phyloP scores from a whole-genome alignment of 2,888 invertebrate genomes.

The Brachycybe producta region DNA sequence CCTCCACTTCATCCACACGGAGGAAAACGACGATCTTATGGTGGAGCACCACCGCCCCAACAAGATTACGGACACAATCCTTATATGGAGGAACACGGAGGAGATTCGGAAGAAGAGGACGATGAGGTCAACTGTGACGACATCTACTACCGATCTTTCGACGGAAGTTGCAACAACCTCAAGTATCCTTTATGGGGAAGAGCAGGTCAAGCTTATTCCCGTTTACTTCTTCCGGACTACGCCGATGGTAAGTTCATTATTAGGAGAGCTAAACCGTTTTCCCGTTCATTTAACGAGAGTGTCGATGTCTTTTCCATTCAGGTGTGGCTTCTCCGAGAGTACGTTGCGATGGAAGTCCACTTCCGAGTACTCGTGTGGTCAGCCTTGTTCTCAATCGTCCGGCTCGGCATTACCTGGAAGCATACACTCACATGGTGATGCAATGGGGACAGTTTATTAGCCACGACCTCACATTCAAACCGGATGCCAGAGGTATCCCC shows the following conservation, averaged over 20 bases:
- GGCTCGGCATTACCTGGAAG: constrained; percentile 17
- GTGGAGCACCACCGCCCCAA: no score
- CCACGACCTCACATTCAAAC: constrained; percentile 20
- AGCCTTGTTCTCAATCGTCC: constrained; percentile 20
- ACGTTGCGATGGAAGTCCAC: constrained; percentile 16
- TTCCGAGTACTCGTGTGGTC: constrained; percentile 19
- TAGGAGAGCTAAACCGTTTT: not conserved
- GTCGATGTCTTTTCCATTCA: not conserved
- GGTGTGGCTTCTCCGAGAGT: constrained; percentile 19
- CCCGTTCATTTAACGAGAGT: not conserved
- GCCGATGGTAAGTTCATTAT: constrained; percentile 15
- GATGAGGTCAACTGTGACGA: constrained; percentile 15
- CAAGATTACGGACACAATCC: not conserved
- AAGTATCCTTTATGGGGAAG: constrained; percentile 18
- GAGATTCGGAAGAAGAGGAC: constrained; percentile 14
- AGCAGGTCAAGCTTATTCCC: constrained; percentile 16
- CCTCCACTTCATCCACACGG: no score
- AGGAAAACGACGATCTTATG: not conserved
- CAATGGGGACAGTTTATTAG: constrained; percentile 22
- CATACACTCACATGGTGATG: constrained; percentile 20
- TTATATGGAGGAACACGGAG: constrained; percentile 9
- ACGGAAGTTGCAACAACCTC: constrained; percentile 20
- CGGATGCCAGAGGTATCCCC: constrained; percentile 18
- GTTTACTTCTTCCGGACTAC: constrained; percentile 19
- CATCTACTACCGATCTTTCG: constrained; percentile 17